A percentile compares a stretch with the other conserved stretches of the same genome.
These are phyloP conservation scores for Yponomeuta plumbellus DNA, from an alignment of 2,888 invertebrate species.

Conservation along the genomic window DNA sequence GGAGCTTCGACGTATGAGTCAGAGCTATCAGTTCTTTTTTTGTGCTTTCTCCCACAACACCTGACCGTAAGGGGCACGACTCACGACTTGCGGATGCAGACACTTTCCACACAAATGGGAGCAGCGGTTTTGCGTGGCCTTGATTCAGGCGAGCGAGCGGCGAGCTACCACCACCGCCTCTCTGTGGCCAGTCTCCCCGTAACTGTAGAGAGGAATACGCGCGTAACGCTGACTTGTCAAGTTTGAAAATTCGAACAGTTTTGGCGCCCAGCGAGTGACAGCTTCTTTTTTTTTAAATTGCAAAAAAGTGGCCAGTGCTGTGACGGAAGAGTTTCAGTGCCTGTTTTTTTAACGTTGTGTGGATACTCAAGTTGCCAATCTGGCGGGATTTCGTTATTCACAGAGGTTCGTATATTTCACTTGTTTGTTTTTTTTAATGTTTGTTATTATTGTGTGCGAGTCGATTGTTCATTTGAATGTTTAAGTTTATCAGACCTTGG, in stretches of 20 bases:
- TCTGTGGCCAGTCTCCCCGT: conserved; percentile 8
- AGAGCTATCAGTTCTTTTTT: conserved; percentile 58
- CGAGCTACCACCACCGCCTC: neutral
- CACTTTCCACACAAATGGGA: conserved; percentile 74
- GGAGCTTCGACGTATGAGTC: conserved; percentile 59
- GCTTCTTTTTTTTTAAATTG: neutral
- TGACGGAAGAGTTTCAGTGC: conserved; percentile 7
- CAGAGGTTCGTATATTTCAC: conserved; percentile 12
- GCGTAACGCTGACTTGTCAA: neutral
- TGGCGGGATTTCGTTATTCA: conserved; percentile 14
- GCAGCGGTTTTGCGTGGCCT: conserved; percentile 68
- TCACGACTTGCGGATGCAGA: conserved; percentile 67
- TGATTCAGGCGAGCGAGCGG: conserved; percentile 44
- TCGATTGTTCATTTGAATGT: neutral
- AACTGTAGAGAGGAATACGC: neutral
- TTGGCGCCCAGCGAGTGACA: conserved; percentile 8
- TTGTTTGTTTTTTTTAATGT: neutral
- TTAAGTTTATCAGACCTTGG: neutral
- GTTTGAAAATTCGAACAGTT: neutral
- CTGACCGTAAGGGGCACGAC: conserved; percentile 67
- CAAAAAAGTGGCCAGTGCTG: conserved; percentile 11
- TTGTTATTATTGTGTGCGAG: neutral
- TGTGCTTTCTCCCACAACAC: conserved; percentile 74
- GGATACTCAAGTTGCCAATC: conserved; percentile 13
- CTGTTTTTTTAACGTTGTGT: neutral